phyloP scores from a whole-genome alignment of 2,797 vertebrate species.

The Anolis apletophallus region DNA sequence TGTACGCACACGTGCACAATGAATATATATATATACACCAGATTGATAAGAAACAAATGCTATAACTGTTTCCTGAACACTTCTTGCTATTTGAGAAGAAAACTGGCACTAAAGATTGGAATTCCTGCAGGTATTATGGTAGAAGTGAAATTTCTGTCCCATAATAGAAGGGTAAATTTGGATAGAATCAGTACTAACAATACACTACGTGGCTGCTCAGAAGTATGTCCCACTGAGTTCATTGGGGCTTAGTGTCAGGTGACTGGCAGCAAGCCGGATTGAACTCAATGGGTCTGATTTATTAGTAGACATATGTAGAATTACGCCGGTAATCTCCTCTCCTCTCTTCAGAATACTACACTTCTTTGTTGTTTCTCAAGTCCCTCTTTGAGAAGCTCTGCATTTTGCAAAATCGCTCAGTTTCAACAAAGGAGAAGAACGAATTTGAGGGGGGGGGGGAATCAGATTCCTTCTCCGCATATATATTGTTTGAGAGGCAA shows the following conservation, averaged over 20 bases:
- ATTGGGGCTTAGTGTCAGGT: not conserved
- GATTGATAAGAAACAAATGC: not conserved
- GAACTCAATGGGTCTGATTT: not conserved
- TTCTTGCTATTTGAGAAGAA: accelerated
- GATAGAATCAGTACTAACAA: not conserved
- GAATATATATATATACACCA: not conserved
- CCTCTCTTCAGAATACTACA: accelerated
- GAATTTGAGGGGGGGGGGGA: not conserved
- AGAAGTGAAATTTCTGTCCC: not conserved
- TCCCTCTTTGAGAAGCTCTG: not conserved
- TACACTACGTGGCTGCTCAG: not conserved
- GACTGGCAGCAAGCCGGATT: not conserved
- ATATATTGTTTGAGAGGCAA: not conserved
- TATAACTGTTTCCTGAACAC: not conserved
- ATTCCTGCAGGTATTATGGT: accelerated
- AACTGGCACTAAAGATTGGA: not conserved
- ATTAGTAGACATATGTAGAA: not conserved
- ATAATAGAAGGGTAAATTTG: not conserved
- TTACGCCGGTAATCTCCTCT: not conserved
- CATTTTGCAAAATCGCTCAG: not conserved
- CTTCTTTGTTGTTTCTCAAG: accelerated
- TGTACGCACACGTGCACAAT: not conserved
- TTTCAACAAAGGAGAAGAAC: not conserved
- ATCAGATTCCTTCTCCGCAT: not conserved
- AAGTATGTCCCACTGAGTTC: not conserved